A percentile compares a stretch with the other conserved stretches of the same genome.
phyloP scores from a whole-genome alignment of 2,797 vertebrate genomes.

The Leptatherina wallacei region DNA sequence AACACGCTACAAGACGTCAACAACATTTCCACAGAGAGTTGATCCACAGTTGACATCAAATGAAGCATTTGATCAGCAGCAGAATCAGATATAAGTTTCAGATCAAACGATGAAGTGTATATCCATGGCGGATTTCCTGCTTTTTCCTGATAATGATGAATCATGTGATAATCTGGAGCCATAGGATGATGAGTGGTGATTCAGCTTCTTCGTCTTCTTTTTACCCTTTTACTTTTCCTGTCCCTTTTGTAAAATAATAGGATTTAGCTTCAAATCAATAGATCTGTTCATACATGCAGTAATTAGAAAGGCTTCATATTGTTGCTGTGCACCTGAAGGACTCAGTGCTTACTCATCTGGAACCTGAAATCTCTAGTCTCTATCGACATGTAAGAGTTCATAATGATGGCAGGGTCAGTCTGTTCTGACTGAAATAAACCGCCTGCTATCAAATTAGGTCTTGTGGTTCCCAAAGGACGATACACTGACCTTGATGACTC shows the following conservation, averaged over 20 bases:
- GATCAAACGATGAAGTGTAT: constrained; percentile 10
- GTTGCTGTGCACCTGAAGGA: constrained; percentile 6
- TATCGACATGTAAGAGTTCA: not conserved
- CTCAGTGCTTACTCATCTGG: constrained; percentile 11
- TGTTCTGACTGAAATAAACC: not conserved
- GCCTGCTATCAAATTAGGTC: not conserved
- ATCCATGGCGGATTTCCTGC: not conserved
- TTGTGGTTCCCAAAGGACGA: not conserved
- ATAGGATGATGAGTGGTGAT: constrained; percentile 16
- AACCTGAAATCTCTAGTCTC: constrained; percentile 5
- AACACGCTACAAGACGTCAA: not conserved
- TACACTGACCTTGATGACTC: not conserved
- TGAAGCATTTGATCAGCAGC: constrained; percentile 3
- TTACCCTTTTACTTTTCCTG: not conserved
- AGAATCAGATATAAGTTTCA: constrained; percentile 8
- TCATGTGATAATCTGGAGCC: constrained; percentile 1
- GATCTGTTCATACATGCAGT: not conserved
- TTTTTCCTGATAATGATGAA: constrained; percentile 30
- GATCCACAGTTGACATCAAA: not conserved
- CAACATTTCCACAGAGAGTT: not conserved
- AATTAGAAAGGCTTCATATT: not conserved
- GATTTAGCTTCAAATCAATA: not conserved
- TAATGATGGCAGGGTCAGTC: not conserved
- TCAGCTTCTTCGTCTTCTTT: constrained; percentile 1
- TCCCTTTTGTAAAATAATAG: not conserved